Evolutionary conservation across 2,888 invertebrate genomes (phyloP).

Genomic region (Tiliacea aurago): DNA sequence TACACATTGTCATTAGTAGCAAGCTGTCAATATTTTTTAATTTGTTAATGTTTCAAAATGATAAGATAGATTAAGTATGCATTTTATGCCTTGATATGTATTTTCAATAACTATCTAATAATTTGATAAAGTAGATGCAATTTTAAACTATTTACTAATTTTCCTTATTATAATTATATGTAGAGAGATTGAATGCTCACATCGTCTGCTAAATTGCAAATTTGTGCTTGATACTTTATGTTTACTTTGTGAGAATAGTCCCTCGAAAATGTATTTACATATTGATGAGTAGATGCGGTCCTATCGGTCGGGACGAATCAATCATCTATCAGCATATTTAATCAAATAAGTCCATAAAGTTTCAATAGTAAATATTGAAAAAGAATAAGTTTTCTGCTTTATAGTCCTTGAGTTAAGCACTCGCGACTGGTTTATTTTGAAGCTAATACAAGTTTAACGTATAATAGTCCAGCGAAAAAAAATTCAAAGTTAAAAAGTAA

Average conservation of each 20-base stretch:
- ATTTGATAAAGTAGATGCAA: too few relatives aligned
- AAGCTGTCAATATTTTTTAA: too few relatives aligned
- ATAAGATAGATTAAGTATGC: too few relatives aligned
- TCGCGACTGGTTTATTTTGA: slow-evolving; percentile 46
- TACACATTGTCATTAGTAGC: too few relatives aligned
- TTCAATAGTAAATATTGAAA: slow-evolving; percentile 55
- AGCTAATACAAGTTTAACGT: slow-evolving; percentile 52
- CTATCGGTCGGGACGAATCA: slow-evolving; percentile 52
- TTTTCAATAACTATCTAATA: too few relatives aligned
- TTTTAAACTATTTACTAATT: slow-evolving; percentile 2
- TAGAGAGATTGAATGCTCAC: slow-evolving; percentile 7
- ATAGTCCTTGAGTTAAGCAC: slow-evolving; percentile 16
- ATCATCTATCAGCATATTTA: slow-evolving; percentile 51
- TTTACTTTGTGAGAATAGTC: slow-evolving; percentile 55
- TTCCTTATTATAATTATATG: background rate
- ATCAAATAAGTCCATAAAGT: slow-evolving; percentile 55
- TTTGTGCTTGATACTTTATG: slow-evolving; percentile 43
- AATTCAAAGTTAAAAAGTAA: slow-evolving; percentile 63
- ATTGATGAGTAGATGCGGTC: slow-evolving; percentile 57
- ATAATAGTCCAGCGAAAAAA: slow-evolving; percentile 56
- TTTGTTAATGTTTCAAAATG: too few relatives aligned
- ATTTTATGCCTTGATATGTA: too few relatives aligned
- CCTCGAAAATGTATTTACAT: slow-evolving; percentile 57
- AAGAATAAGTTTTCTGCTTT: slow-evolving; percentile 36
- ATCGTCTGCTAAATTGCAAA: slow-evolving; percentile 27